A percentile compares a stretch with the other conserved stretches of the same genome.
Evolutionary conservation across 2,797 vertebrate species (phyloP).

Genomic region (Pempheris klunzingeri): DNA sequence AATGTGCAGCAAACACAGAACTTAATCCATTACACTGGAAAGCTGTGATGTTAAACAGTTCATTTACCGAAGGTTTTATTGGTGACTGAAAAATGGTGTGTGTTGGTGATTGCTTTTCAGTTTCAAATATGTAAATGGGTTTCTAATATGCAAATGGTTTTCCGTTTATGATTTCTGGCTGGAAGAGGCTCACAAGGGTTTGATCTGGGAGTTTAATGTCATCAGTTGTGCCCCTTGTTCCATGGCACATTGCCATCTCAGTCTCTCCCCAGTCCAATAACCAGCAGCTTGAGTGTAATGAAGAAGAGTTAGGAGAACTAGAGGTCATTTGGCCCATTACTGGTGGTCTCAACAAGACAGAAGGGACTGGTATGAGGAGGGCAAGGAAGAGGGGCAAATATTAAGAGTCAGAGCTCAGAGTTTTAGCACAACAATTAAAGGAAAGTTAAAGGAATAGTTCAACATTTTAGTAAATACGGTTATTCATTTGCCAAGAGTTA

Average conservation of each 20-base stretch:
- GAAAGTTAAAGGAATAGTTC: constrained; percentile 31
- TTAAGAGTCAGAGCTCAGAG: constrained; percentile 51
- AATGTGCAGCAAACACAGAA: constrained; percentile 63
- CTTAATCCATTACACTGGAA: constrained; percentile 64
- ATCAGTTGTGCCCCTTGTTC: constrained; percentile 75
- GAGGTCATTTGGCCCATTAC: constrained; percentile 81
- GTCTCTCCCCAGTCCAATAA: constrained; percentile 75
- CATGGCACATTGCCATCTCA: constrained; percentile 72
- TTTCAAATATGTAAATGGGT: constrained; percentile 73
- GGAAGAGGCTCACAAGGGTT: constrained; percentile 68
- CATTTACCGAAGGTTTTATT: constrained; percentile 73
- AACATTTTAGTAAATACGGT: constrained; percentile 10
- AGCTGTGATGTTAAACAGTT: constrained; percentile 72
- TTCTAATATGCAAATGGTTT: constrained; percentile 74
- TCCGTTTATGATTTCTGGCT: constrained; percentile 73
- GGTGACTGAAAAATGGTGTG: constrained; percentile 66
- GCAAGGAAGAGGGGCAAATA: constrained; percentile 45
- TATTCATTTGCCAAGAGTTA: not conserved
- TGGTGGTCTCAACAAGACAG: constrained; percentile 67
- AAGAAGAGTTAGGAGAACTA: constrained; percentile 77
- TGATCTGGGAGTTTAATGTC: constrained; percentile 80
- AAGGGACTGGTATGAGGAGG: constrained; percentile 48
- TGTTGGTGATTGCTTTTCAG: constrained; percentile 68
- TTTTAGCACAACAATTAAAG: constrained; percentile 37
- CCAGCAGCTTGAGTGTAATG: constrained; percentile 77